phyloP scores from a whole-genome alignment of 2,113 vertebrate genomes.

The Hyperopisus bebe region DNA sequence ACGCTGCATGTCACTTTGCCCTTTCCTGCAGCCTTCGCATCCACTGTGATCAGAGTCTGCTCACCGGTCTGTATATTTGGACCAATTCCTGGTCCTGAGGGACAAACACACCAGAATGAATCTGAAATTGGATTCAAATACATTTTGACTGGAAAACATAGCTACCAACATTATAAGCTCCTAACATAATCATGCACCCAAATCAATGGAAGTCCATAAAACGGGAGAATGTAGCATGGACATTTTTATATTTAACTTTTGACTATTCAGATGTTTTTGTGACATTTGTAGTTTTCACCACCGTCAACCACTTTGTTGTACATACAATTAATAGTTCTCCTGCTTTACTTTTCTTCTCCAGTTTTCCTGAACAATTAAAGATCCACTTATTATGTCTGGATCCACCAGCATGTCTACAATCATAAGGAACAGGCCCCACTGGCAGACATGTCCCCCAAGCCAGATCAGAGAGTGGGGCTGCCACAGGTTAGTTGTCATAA shows the following conservation, averaged over 20 bases:
- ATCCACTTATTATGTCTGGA: conserved; percentile 23
- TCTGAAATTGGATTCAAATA: background rate
- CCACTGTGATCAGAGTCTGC: conserved; percentile 71
- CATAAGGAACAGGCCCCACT: conserved; percentile 25
- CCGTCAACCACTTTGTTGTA: background rate
- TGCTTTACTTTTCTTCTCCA: conserved; percentile 13
- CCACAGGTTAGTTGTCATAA: conserved; percentile 64
- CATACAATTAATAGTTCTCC: background rate
- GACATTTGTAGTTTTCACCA: background rate
- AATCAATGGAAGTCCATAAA: conserved; percentile 6
- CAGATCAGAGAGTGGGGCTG: conserved; percentile 46
- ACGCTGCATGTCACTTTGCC: conserved; percentile 75
- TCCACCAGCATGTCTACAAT: conserved; percentile 15
- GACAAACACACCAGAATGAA: background rate
- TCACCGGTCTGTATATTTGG: conserved; percentile 68
- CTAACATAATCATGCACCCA: background rate
- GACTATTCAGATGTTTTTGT: background rate
- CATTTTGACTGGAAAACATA: background rate
- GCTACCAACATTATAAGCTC: background rate
- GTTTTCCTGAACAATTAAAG: background rate
- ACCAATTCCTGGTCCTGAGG: conserved; percentile 69
- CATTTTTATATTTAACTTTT: background rate
- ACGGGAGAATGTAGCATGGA: background rate
- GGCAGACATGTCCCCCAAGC: conserved; percentile 55
- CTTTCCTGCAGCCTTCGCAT: conserved; percentile 72